phyloP scores from a whole-genome alignment of 2,113 vertebrate genomes.

The Podocnemis expansa region DNA sequence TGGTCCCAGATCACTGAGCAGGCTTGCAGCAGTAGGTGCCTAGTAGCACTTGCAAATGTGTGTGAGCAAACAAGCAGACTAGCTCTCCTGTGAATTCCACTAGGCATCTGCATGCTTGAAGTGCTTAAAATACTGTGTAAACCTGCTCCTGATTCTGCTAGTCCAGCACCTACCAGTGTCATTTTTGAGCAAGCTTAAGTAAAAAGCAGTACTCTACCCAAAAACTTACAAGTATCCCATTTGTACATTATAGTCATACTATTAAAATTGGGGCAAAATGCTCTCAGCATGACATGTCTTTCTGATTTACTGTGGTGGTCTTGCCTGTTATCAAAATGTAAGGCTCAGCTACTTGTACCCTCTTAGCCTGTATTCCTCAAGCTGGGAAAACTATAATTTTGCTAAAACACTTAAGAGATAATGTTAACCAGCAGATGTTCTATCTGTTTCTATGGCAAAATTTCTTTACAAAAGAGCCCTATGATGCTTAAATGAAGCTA shows the following conservation, averaged over 20 bases:
- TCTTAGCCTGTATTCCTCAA: background rate
- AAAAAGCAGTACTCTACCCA: no score
- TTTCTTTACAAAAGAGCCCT: no score
- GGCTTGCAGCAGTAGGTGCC: background rate
- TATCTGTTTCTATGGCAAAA: no score
- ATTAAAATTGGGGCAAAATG: no score
- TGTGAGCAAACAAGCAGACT: background rate
- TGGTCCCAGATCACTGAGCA: background rate
- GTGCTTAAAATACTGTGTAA: background rate
- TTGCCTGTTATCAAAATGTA: background rate
- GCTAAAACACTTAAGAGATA: no score
- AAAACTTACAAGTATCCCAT: no score
- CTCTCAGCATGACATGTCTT: background rate
- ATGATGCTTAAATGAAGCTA: no score
- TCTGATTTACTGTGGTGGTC: background rate
- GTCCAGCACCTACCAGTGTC: background rate
- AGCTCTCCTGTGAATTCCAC: background rate
- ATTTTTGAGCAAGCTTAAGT: background rate
- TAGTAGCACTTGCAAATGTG: background rate
- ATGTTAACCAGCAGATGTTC: no score
- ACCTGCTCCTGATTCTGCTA: background rate
- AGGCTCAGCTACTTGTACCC: no score
- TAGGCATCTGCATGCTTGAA: background rate
- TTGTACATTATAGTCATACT: no score
- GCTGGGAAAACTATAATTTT: background rate